Conservation (phyloP, 1,140 invertebrate genomes). For the Drosophila bipectinata region DNA sequence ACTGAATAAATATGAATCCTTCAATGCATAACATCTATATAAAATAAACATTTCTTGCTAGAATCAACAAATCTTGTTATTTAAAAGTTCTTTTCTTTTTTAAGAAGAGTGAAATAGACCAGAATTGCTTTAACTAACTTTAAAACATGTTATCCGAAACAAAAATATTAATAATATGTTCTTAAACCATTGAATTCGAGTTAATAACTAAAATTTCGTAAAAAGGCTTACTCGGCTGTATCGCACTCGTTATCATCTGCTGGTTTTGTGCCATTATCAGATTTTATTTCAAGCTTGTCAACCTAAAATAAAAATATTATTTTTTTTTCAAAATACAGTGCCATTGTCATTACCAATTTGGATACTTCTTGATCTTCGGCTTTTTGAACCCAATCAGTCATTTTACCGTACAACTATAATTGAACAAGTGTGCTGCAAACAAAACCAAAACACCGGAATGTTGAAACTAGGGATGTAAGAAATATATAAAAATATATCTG, state of each 20-base stretch:
- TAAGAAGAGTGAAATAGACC: no score
- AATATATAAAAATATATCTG: no score
- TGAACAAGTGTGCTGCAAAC: neutral
- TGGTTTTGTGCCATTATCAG: conserved; percentile 6
- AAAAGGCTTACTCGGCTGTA: conserved; percentile 53
- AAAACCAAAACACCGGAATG: conserved; percentile 3
- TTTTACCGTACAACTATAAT: conserved; percentile 11
- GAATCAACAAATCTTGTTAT: no score
- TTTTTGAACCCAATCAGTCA: conserved; percentile 77
- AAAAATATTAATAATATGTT: no score
- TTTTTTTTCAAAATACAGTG: neutral
- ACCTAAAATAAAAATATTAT: conserved; percentile 30
- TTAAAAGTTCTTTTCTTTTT: no score
- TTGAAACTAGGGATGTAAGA: neutral
- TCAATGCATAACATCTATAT: no score
- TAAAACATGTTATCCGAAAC: no score
- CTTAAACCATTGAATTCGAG: no score
- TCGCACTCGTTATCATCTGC: conserved; percentile 53
- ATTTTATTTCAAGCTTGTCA: conserved; percentile 42
- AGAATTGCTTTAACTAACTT: no score
- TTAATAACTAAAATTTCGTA: neutral
- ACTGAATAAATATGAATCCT: no score
- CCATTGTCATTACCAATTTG: conserved; percentile 49
- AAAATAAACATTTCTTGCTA: no score
- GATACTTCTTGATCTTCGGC: conserved; percentile 78